Evolutionary conservation across 2,113 vertebrate genomes (phyloP), one percentile per base, ranked within the genome.

Genomic region (Notechis scutatus): DNA sequence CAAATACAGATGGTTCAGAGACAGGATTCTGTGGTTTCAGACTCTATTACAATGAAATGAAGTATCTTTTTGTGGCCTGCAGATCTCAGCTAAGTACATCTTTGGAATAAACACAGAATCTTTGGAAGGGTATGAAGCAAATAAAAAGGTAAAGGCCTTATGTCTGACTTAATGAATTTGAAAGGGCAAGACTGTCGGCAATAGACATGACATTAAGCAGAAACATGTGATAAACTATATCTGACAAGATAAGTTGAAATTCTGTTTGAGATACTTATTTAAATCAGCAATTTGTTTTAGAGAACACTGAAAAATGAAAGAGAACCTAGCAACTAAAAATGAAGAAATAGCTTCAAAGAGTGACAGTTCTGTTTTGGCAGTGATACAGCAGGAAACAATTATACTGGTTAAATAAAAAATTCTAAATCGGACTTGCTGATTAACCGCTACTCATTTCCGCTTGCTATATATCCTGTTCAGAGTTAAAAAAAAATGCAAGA

Each of bases 151-250:
- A 93, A 45, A 85, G 10, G 87, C 81, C 14, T 39, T 85, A 42
- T 86, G n/a, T 55, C 74, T 86, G 56, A 45, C 86, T 93, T 91
- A 89, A 91, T 91, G n/a, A 93, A 52, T 89, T 85, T 89, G 57
- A 92, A 92, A 52, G 93, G 55, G 55, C 74, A 89, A 23, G 74
- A 55, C 29, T 52, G 18, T 74, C 0, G 21, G 47, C 90, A 91
- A 94, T 47, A 39, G 74, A 86, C 20, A 45, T 90, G 93, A n/a
- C 87, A 89, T 89, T 91, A 89, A 88, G 81, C 59, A 91, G 39
- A 91, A n/a, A 92, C 29, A 50, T 26, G 50, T 91, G 64, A n/a
- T 50, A 24, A 50, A 89, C 52, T 45, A 12, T 34, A 54, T 45
- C 69, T 91, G 34, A 24, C 34, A 85, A 42, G 42, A 15, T 23